These are phyloP conservation scores for Podiceps cristatus DNA, from an alignment of 2,113 vertebrate species.

Conservation along the genomic window DNA sequence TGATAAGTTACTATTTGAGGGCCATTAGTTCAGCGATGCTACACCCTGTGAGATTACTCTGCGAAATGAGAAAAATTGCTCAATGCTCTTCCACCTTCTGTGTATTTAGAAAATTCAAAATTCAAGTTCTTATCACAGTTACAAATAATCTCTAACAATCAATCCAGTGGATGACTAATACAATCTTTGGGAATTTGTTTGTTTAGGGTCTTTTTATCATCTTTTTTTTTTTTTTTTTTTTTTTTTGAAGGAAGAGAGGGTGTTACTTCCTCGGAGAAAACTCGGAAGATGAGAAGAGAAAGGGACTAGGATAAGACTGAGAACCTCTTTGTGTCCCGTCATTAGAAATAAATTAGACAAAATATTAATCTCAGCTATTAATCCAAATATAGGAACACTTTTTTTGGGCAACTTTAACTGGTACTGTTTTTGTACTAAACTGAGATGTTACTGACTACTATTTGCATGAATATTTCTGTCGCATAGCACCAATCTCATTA, in stretches of 20 bases:
- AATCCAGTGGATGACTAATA: neutral
- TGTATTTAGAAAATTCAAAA: slow-evolving; percentile 28
- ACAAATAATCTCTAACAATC: neutral
- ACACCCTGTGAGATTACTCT: neutral
- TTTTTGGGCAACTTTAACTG: neutral
- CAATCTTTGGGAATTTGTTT: neutral
- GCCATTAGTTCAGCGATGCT: slow-evolving; percentile 11
- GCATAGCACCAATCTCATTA: neutral
- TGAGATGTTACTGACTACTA: neutral
- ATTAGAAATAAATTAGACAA: neutral
- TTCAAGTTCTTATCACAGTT: neutral
- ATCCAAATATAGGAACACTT: neutral
- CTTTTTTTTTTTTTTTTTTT: neutral
- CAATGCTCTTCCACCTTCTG: neutral
- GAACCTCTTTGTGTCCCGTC: neutral
- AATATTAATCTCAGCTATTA: neutral
- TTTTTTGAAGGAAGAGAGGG: neutral
- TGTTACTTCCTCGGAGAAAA: neutral
- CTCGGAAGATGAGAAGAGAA: neutral
- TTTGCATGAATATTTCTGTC: neutral
- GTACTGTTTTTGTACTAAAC: neutral
- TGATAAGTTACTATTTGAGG: slow-evolving; percentile 60
- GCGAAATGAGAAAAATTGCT: neutral
- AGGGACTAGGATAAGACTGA: neutral
- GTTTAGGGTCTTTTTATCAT: no score